phyloP scores from a whole-genome alignment of 1,140 invertebrate genomes.

The Amyelois transitella region DNA sequence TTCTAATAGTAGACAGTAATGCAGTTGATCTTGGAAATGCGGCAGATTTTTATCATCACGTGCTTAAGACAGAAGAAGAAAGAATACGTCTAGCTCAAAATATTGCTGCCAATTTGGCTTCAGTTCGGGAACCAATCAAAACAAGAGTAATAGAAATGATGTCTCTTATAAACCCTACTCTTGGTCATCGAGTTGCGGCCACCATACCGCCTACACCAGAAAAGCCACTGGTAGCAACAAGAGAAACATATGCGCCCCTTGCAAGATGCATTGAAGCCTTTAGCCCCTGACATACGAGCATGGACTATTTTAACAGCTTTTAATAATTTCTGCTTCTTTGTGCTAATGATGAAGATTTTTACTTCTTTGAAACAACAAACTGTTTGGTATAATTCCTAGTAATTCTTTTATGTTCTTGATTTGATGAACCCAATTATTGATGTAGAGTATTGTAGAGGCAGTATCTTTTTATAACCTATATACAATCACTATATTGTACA shows the following conservation, averaged over 20 bases:
- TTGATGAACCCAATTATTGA: no score
- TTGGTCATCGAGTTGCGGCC: not conserved
- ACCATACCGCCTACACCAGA: slow-evolving; percentile 50
- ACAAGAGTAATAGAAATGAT: slow-evolving; percentile 79
- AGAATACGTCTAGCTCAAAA: slow-evolving; percentile 79
- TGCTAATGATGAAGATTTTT: no score
- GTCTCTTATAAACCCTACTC: not conserved
- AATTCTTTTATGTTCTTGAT: no score
- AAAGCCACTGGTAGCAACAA: not conserved
- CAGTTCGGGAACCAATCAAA: slow-evolving; percentile 85
- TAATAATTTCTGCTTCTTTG: no score
- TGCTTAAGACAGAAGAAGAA: slow-evolving; percentile 76
- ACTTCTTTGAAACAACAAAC: no score
- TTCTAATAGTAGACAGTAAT: slow-evolving; percentile 23
- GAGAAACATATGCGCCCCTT: not conserved
- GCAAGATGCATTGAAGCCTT: not conserved
- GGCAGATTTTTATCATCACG: slow-evolving; percentile 38
- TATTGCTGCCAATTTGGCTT: slow-evolving; percentile 80
- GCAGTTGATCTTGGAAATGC: slow-evolving; percentile 40
- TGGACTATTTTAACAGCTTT: no score
- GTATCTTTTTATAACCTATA: no score
- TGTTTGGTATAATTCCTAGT: no score
- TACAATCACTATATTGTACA: no score
- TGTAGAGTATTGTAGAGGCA: no score
- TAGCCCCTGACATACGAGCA: not conserved